These are phyloP conservation scores for Drosophila ercepeae DNA, from an alignment of 1,140 invertebrate species.

Conservation along the genomic window DNA sequence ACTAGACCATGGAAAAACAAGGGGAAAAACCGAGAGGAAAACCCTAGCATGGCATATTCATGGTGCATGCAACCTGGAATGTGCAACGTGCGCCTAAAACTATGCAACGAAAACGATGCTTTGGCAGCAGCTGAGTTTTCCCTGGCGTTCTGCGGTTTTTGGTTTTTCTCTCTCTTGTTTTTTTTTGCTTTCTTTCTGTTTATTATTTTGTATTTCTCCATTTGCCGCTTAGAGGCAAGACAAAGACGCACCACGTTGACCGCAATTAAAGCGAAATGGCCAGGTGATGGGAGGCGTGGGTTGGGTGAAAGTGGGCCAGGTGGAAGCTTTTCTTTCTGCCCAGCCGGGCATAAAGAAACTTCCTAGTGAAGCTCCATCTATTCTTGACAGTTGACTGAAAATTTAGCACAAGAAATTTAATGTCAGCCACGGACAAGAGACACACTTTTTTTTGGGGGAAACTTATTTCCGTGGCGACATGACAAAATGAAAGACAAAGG, in stretches of 20 bases:
- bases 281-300: constrained; percentile 26
- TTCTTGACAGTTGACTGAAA: constrained; percentile 70
- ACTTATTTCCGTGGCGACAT: constrained; percentile 27
- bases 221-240: constrained; percentile 48
- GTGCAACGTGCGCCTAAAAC: constrained; percentile 44
- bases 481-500: constrained; percentile 34
- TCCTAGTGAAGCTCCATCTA: constrained; percentile 15
- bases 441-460: constrained; percentile 7
- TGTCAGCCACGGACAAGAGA: constrained; percentile 51
- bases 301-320: constrained; percentile 10
- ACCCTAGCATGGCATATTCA: constrained; percentile 24
- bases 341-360: constrained; percentile 42
- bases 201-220: constrained; percentile 41
- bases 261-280: constrained; percentile 69
- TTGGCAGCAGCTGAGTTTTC: constrained; percentile 5
- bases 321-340: constrained; percentile 41
- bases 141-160: constrained; percentile 14
- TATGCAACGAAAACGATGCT: constrained; percentile 66
- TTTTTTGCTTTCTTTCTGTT: not conserved
- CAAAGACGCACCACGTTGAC: constrained; percentile 72
- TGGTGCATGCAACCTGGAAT: not conserved
- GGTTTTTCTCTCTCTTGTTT: constrained; percentile 10
- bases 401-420: constrained; percentile 68
- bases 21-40: not conserved
- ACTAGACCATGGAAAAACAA: constrained; percentile 28